These are phyloP conservation scores for Samia ricini DNA, from an alignment of 1,140 invertebrate species.

Conservation along the genomic window DNA sequence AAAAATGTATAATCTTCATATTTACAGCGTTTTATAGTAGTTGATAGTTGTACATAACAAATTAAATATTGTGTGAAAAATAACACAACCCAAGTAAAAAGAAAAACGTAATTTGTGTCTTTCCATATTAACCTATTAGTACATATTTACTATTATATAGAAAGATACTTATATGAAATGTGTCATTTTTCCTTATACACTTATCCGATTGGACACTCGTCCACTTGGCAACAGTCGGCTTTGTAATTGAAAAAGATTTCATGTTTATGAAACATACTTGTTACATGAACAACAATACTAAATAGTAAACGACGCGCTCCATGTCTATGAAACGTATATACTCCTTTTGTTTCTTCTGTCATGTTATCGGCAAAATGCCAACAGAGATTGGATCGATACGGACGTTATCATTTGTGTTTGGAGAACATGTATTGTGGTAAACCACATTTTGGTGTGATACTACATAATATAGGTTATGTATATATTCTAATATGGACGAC, in stretches of 20 bases:
- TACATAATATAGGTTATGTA: background rate
- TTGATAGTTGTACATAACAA: too few species aligned
- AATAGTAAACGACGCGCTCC: background rate
- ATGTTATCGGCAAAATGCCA: constrained; percentile 7
- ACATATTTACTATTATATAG: too few species aligned
- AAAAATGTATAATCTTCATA: background rate
- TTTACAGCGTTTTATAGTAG: background rate
- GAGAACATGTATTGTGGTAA: background rate
- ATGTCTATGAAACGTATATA: background rate
- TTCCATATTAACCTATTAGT: too few species aligned
- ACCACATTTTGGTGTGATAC: background rate
- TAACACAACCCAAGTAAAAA: too few species aligned
- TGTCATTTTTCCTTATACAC: too few species aligned
- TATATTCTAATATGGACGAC: background rate
- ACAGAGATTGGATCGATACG: constrained; percentile 1
- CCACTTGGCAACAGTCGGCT: too few species aligned
- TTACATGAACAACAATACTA: background rate
- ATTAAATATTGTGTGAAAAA: too few species aligned
- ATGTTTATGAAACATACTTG: background rate
- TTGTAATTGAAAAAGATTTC: background rate
- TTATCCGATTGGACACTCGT: too few species aligned
- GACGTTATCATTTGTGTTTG: constrained; percentile 3
- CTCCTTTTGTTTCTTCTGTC: background rate
- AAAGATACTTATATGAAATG: too few species aligned
- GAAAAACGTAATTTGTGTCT: too few species aligned